Percentiles rank a stretch among this genome's conserved stretches.
Evolutionary conservation across 2,113 vertebrate species (phyloP).

Genomic region (Ctenomys sociabilis): DNA sequence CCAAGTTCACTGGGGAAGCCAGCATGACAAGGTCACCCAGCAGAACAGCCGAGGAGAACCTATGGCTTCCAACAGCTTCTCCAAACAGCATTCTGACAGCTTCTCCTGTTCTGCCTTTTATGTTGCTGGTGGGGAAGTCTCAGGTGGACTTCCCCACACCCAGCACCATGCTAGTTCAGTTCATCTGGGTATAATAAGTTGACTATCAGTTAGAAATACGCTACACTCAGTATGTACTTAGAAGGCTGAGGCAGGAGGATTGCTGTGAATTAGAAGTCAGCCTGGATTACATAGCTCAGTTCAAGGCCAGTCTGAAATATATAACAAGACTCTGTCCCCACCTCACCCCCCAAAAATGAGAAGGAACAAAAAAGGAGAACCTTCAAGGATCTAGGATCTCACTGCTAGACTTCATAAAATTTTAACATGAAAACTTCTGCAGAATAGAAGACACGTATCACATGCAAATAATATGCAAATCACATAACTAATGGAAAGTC

Average conservation of each 20-base stretch:
- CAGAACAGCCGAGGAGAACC: too few relatives aligned
- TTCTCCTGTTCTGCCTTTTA: too few relatives aligned
- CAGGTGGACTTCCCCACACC: too few relatives aligned
- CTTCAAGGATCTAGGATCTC: slow-evolving; percentile 77
- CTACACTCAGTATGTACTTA: background rate
- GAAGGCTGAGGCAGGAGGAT: background rate
- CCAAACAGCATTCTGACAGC: too few relatives aligned
- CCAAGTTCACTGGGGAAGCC: too few relatives aligned
- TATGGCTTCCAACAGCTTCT: too few relatives aligned
- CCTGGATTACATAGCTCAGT: background rate
- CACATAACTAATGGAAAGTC: slow-evolving; percentile 68
- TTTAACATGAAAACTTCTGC: slow-evolving; percentile 81
- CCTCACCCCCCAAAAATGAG: background rate
- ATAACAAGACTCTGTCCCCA: background rate
- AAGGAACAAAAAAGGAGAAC: slow-evolving; percentile 70
- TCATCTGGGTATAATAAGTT: too few relatives aligned
- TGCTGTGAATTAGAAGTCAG: background rate
- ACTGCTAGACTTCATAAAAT: slow-evolving; percentile 79
- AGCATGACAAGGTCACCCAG: too few relatives aligned
- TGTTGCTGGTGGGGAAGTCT: too few relatives aligned
- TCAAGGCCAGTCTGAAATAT: background rate
- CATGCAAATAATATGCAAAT: slow-evolving; percentile 82
- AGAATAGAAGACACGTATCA: slow-evolving; percentile 64
- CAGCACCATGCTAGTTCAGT: too few relatives aligned
- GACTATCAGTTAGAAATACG: too few relatives aligned